phyloP scores from a whole-genome alignment of 1,140 invertebrate genomes.

The Drosophila fuyamai region DNA sequence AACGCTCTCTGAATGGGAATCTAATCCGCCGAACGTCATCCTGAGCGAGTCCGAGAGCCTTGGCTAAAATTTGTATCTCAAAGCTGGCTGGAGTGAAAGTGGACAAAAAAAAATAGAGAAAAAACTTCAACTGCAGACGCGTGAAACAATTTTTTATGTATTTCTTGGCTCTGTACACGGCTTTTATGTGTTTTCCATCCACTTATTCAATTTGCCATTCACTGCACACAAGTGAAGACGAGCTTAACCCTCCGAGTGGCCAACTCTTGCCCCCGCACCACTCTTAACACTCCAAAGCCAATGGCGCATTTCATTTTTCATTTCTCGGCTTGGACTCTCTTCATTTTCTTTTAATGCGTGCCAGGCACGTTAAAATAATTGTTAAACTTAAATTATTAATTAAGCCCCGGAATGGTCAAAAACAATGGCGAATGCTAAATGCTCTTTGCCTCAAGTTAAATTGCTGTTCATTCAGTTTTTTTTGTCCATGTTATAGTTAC shows the following conservation, averaged over 20 bases:
- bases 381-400: constrained; percentile 50
- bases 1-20: constrained; percentile 28
- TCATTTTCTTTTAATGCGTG: constrained; percentile 53
- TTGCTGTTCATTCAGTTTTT: constrained; percentile 11
- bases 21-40: constrained; percentile 63
- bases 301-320: constrained; percentile 73
- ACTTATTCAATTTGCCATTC: constrained; percentile 80
- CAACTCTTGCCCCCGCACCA: not conserved
- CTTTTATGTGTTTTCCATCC: constrained; percentile 62
- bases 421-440: constrained; percentile 37
- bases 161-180: constrained; percentile 42
- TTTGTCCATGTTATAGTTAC: not conserved
- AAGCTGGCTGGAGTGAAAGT: constrained; percentile 66
- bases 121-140: constrained; percentile 64
- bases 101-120: constrained; percentile 50
- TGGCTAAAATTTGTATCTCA: constrained; percentile 20
- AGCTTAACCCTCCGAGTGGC: constrained; percentile 9
- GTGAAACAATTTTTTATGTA: constrained; percentile 74
- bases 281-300: constrained; percentile 34
- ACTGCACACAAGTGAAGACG: constrained; percentile 66
- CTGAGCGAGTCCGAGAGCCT: constrained; percentile 41
- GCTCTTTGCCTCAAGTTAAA: constrained; percentile 24
- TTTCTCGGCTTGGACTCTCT: constrained; percentile 22
- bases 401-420: constrained; percentile 17
- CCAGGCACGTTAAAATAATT: constrained; percentile 45